Conservation (phyloP, 2,888 invertebrate genomes). For the Eupsilia transversa region DNA sequence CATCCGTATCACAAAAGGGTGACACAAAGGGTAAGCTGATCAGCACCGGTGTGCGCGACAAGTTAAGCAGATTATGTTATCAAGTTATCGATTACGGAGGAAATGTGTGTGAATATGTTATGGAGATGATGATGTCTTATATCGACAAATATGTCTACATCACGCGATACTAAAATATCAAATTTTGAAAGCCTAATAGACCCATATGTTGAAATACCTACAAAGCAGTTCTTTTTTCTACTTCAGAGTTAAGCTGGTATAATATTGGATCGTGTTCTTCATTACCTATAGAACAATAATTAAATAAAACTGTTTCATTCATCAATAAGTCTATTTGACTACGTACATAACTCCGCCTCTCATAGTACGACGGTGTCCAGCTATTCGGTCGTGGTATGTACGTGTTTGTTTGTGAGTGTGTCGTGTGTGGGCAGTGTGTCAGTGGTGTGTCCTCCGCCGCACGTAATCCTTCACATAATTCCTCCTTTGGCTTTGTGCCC, state of each 20-base stretch:
- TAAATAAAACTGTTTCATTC: neutral
- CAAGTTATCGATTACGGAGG: constrained; percentile 38
- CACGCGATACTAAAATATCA: constrained; percentile 5
- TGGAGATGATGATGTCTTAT: neutral
- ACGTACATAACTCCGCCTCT: neutral
- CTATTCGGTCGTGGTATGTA: constrained; percentile 4
- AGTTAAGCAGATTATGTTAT: constrained; percentile 44
- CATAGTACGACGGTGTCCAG: constrained; percentile 2
- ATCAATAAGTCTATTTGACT: neutral
- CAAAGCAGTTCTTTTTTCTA: neutral
- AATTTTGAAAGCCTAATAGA: neutral
- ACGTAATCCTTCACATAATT: constrained; percentile 63
- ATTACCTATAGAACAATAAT: neutral
- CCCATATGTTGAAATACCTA: neutral
- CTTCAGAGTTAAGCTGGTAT: neutral
- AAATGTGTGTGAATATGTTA: constrained; percentile 27
- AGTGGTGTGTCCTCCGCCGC: constrained; percentile 32
- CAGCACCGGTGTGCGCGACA: constrained; percentile 22
- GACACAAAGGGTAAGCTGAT: constrained; percentile 53
- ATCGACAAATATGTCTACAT: constrained; percentile 14
- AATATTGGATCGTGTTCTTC: neutral
- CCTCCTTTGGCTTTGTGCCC: constrained; percentile 63
- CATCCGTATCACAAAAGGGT: constrained; percentile 40
- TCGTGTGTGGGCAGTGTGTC: constrained; percentile 30
- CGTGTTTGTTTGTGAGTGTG: neutral